These are phyloP conservation scores for Thelaira solivaga DNA, from an alignment of 2,888 invertebrate species.

Conservation along the genomic window DNA sequence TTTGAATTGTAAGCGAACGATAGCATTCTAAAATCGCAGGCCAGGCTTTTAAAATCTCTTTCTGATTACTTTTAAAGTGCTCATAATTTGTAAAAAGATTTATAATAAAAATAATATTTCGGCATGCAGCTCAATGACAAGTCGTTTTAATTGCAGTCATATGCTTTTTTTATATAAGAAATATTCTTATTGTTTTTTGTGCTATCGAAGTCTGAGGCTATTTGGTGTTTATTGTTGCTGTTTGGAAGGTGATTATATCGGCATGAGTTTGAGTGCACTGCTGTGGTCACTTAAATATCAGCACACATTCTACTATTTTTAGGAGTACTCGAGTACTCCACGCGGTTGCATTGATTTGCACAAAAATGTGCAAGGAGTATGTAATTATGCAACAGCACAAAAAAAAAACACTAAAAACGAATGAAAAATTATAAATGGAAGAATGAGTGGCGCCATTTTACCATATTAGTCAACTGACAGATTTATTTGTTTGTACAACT, in stretches of 20 bases:
- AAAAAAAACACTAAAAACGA: conserved; percentile 46
- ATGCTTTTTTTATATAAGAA: too few relatives aligned
- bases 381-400: conserved; percentile 46
- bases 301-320: too few relatives aligned
- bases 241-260: conserved; percentile 28
- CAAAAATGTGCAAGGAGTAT: too few relatives aligned
- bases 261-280: conserved; percentile 18
- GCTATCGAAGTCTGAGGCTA: too few relatives aligned
- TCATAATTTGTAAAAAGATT: too few relatives aligned
- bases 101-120: too few relatives aligned
- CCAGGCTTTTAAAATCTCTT: too few relatives aligned
- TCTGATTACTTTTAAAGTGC: too few relatives aligned
- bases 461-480: conserved; percentile 48
- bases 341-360: conserved; percentile 36
- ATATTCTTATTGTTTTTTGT: too few relatives aligned
- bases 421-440: conserved; percentile 58
- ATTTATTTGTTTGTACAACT: conserved; percentile 44
- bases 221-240: too few relatives aligned
- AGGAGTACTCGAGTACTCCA: background rate
- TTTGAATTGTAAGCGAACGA: too few relatives aligned
- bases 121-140: conserved; percentile 5
- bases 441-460: conserved; percentile 62
- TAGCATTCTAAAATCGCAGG: too few relatives aligned
- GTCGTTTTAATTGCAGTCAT: background rate
- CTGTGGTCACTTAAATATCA: background rate